phyloP scores from a whole-genome alignment of 2,888 invertebrate species.

The Nycteola revayana region DNA sequence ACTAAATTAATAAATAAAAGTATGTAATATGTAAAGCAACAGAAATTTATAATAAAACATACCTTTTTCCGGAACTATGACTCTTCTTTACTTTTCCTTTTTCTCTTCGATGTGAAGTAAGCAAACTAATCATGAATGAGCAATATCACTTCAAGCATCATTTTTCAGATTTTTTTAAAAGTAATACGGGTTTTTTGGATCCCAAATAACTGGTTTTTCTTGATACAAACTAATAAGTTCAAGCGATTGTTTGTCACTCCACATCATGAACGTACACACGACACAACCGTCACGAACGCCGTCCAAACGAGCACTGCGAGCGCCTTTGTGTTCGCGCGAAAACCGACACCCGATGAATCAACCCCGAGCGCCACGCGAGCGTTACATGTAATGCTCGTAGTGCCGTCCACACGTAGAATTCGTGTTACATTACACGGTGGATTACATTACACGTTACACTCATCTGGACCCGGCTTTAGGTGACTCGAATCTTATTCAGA shows the following conservation, averaged over 20 bases:
- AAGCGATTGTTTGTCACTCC: conserved; percentile 17
- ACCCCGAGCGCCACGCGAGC: conserved; percentile 4
- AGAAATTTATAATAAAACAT: conserved; percentile 20
- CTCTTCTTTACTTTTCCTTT: conserved; percentile 18
- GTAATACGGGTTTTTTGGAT: conserved; percentile 10
- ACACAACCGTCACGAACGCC: conserved; percentile 19
- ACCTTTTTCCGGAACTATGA: conserved; percentile 18
- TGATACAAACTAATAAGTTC: conserved; percentile 14
- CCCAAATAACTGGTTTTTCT: conserved; percentile 11
- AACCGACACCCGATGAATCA: conserved; percentile 8
- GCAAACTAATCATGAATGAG: conserved; percentile 22
- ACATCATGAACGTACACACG: conserved; percentile 19
- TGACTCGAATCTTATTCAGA: too few species aligned
- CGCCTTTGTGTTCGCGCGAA: conserved; percentile 6
- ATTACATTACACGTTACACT: conserved; percentile 3
- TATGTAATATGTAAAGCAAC: conserved; percentile 21
- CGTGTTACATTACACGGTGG: conserved; percentile 8
- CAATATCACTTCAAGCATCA: conserved; percentile 24
- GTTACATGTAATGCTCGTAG: conserved; percentile 11
- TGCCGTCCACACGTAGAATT: conserved; percentile 10
- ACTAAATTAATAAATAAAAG: conserved; percentile 19
- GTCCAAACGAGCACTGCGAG: conserved; percentile 8
- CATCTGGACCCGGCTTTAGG: conserved; percentile 4
- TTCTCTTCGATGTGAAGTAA: conserved; percentile 17
- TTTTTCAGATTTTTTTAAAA: conserved; percentile 17